Base-by-base conservation (phyloP, 1,140 invertebrate genomes). In the Lineus longissimus region DNA sequence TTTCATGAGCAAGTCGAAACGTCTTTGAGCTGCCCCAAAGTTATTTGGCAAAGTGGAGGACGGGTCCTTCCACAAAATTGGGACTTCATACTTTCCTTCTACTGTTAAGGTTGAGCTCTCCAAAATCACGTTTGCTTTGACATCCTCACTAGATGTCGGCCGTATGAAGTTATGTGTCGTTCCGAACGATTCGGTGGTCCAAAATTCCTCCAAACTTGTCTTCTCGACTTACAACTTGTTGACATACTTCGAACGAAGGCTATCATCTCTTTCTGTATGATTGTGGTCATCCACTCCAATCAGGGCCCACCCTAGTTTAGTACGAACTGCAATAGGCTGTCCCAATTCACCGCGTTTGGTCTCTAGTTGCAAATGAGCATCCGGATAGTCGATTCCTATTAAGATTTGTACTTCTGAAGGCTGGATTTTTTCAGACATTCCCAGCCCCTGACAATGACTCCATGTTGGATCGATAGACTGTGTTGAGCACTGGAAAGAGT, bases 311-410 rank as follows among this genome's bases (percentile, higher is more conserved):
- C 47, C 47, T 27, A 51, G n/a, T 23, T 19, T 6, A 4, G 47
- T 51, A 27, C 25, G 9, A 51, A 51, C n/a, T 6, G 19, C 47
- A 27, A 51, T 51, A 6, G 47, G 47, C 47, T 51, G 19, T 23
- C 25, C 47, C 9, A 23, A 7, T 4, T 51, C 47, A 51, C 47
- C 47, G 9, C 25, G 19, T 51, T 27, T 51, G 4, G n/a, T n/a
- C 25, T 51, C 47, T 9, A 51, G 47, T n/a, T 51, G 47, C 47
- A 51, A 51, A 51, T 51, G 47, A 6, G 25, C 47, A 23, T 51
- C 25, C 4, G 47, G 47, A n/a, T 23, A 6, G n/a, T 51, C 47
- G n/a, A 27, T 27, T 7, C 47, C 47, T 7, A 51, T 51, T 9
- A 51, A n/a, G n/a, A 51, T 51, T n/a, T 51, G n/a, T 19, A 51